phyloP scores from a whole-genome alignment of 2,797 vertebrate species.

The Crypturellus tataupa region DNA sequence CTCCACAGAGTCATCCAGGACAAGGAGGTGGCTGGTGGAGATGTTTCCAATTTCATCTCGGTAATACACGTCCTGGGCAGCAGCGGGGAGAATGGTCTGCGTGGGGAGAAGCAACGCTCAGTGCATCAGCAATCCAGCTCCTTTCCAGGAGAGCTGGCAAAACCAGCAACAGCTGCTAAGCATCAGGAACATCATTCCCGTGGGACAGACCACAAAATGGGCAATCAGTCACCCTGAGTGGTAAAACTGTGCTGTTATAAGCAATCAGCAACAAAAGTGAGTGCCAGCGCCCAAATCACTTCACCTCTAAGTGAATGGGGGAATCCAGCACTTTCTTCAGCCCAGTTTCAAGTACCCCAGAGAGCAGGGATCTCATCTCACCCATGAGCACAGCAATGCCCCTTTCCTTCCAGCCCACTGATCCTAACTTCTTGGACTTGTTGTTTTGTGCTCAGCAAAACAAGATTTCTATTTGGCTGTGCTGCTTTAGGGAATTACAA shows the following conservation, averaged over 20 bases:
- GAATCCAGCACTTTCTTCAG: background rate
- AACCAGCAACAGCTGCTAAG: background rate
- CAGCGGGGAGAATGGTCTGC: constrained; percentile 98
- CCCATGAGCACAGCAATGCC: constrained; percentile 4
- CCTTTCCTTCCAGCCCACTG: background rate
- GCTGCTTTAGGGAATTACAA: background rate
- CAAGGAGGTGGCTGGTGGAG: constrained; percentile 95
- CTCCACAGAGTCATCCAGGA: constrained; percentile 97
- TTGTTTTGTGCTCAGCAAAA: background rate
- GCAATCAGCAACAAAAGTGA: background rate
- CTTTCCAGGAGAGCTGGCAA: background rate
- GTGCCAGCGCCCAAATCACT: constrained; percentile 12
- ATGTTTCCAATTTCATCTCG: constrained; percentile 98
- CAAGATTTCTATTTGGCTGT: constrained; percentile 32
- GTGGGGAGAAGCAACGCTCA: background rate
- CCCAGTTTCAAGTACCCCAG: background rate
- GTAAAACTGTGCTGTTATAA: background rate
- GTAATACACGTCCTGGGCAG: constrained; percentile 98
- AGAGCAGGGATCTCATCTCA: background rate
- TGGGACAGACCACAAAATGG: background rate
- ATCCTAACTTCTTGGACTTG: background rate
- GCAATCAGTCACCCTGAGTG: background rate
- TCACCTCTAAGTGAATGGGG: background rate
- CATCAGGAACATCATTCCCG: background rate
- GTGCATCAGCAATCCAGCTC: background rate